Base-by-base conservation (phyloP, 35 echinoderm and acorn worm species). In the Strongylocentrotus purpuratus region DNA sequence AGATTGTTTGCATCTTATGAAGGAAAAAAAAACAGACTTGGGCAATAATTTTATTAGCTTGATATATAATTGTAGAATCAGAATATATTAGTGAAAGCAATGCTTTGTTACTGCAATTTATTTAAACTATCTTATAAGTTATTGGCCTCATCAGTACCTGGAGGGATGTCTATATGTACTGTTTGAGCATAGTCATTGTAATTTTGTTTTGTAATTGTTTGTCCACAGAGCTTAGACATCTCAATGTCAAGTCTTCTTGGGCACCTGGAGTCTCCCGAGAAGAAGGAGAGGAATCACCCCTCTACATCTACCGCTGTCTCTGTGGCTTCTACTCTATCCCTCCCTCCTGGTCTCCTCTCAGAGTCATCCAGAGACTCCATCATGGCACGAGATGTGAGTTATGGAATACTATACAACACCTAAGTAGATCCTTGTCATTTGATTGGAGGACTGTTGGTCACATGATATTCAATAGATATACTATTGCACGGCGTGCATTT, bases 321-420 rank as follows among this genome's bases (percentile, higher is more conserved):
- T 50, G 14, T 41, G 12, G 92, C 94, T 35, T 85, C 92, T 70
- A 60, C 92, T 41, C 88, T 93, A 32, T n/a, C 94, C 18, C 92
- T 90, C 88, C 95, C 97, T 35, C 94, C 92, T 25, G 85, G 70
- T 47, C 46, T 97, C 4, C 85, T 97, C 20, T 94, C 46, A 20
- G 98, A 99, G 32, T 94, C 93, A 20, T 99, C 98, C 0, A 96
- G 98, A 60, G 98, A 99, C 60, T 99, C 98, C 7, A 94, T 95
- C 25, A 97, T 99, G 41, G 85, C 95, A 7, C 95, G 90, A 95
- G 96, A 99, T 95, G 98, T 99, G 86, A 97, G 97, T 97, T 35
- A n/a, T 17, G 78, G 9, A 35, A 31, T 45, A 41, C 88, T 50
- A 50, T 50, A n/a, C n/a, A n/a, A n/a, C n/a, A n/a, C n/a, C n/a